Base-by-base conservation (phyloP, 2,888 invertebrate genomes). In the Conistra vaccinii region DNA sequence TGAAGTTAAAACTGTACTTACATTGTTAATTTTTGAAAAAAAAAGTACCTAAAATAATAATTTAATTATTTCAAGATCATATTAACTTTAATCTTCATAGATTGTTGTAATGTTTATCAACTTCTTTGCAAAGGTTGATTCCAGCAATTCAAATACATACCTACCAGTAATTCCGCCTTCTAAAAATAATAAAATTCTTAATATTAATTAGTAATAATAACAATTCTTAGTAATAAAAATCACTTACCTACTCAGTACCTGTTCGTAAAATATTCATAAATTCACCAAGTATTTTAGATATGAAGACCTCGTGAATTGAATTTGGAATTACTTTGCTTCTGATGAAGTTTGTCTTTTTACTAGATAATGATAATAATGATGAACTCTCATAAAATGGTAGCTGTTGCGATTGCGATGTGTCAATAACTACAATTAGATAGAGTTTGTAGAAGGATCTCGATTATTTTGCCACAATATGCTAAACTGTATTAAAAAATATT, bases 181-280 rank as follows among this genome's bases (percentile, higher is more conserved):
- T 14, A 51, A 58, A 63, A 45, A 69, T 53, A 39, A n/a, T 45
- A 53, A 75, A 20, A 60, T 66, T 51, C 26, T 29, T 17, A 12
- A 35, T 35, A 35, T 1, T 35, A 35, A 35, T 35, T 35, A 35
- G 6, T 35, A 51, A 69, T 61, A 39, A n/a, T 35, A 53, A 75
- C 6, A 20, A 60, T 66, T 51, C 26, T 29, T 17, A 12, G 26
- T 70, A 60, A 65, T 60, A 60, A 76, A 61, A 63, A 60, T 60
- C 32, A 72, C 29, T n/a, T 61, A 14, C 67, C n/a, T 65, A 14
- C 62, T 42, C 61, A 9, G 48, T 77, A 65, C 45, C 45, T 45
- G 51, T 71, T 80, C 45, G 10, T 81, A 55, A 72, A 80, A 80
- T 72, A 73, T 78, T 73, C 48, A 67, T 68, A 53, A 81, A 74